Conservation (phyloP, 2,888 invertebrate genomes). For the Dendrolimus pini region DNA sequence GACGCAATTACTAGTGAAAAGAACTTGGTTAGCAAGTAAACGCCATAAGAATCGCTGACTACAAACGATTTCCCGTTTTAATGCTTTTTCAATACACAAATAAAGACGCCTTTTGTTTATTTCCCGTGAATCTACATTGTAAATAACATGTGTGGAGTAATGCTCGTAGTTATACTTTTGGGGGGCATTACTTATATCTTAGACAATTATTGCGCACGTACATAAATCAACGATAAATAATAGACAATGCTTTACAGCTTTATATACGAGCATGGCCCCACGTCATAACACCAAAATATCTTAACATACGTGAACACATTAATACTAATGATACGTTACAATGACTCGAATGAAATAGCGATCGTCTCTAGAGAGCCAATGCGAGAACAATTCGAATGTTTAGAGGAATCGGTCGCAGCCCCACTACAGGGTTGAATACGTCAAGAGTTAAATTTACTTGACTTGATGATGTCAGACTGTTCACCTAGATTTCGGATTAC, state of each 20-base stretch:
- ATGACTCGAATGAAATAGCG: slow-evolving; percentile 30
- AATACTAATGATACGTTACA: slow-evolving; percentile 28
- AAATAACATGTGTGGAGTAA: not conserved
- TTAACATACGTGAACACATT: slow-evolving; percentile 5
- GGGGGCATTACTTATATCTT: not conserved
- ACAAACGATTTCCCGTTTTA: not conserved
- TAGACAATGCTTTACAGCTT: not conserved
- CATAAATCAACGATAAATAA: not conserved
- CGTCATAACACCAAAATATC: not conserved
- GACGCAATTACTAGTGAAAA: too few relatives aligned
- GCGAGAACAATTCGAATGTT: slow-evolving; percentile 46
- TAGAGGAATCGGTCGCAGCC: slow-evolving; percentile 37
- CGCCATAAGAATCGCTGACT: not conserved
- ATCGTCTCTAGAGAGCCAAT: slow-evolving; percentile 29
- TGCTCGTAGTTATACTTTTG: not conserved
- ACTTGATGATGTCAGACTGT: slow-evolving; percentile 70
- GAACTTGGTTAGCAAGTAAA: too few relatives aligned
- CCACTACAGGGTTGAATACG: slow-evolving; percentile 49
- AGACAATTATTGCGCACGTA: not conserved
- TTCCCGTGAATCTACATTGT: not conserved
- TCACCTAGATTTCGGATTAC: slow-evolving; percentile 68
- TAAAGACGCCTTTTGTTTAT: not conserved
- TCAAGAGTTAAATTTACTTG: slow-evolving; percentile 72
- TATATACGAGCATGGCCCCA: not conserved
- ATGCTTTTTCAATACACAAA: not conserved